A percentile compares a stretch with the other conserved stretches of the same genome.
Conservation (phyloP, 2,888 invertebrate genomes). For the Alsophila aescularia region DNA sequence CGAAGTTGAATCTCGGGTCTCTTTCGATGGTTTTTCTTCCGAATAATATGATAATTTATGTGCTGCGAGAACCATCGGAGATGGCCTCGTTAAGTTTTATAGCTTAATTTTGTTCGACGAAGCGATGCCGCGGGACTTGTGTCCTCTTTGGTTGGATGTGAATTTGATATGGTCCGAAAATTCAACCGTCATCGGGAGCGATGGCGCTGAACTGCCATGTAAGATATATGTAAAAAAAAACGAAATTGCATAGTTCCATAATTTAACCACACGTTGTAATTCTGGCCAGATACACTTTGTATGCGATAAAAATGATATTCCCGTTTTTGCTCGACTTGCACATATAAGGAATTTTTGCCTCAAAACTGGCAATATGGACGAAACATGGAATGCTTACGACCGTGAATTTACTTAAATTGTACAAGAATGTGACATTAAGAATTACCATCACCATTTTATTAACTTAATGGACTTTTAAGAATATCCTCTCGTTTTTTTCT, state of each 20-base stretch:
- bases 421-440: conserved; percentile 44
- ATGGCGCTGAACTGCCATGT: background rate
- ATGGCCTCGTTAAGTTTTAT: conserved; percentile 71
- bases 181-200: background rate
- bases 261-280: background rate
- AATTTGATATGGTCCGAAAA: conserved; percentile 27
- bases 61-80: conserved; percentile 44
- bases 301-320: background rate
- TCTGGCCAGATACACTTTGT: background rate
- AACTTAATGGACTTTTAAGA: conserved; percentile 37
- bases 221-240: background rate
- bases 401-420: conserved; percentile 46
- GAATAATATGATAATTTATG: conserved; percentile 55
- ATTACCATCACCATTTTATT: conserved; percentile 40
- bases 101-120: conserved; percentile 64
- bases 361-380: background rate
- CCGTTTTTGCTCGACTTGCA: background rate
- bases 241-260: background rate
- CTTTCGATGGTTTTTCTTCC: conserved; percentile 47
- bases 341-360: background rate
- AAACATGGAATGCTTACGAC: conserved; percentile 36
- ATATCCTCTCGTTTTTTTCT: conserved; percentile 34
- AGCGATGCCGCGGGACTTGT: conserved; percentile 18
- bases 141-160: conserved; percentile 15
- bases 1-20: conserved; percentile 56